phyloP scores from a whole-genome alignment of 2,797 vertebrate species.

The Coreius guichenoti region DNA sequence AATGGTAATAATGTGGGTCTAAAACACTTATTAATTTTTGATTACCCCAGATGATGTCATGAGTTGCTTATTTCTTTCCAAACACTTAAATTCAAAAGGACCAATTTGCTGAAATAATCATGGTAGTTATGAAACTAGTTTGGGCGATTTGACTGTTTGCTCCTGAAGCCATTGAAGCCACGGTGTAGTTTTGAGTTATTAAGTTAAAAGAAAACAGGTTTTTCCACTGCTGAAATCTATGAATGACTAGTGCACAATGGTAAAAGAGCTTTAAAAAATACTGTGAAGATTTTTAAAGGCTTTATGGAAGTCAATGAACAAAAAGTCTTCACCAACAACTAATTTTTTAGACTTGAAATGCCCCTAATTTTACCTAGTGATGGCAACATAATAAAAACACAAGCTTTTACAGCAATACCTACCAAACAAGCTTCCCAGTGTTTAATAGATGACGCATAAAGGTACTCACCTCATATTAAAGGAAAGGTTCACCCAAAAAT shows the following conservation, averaged over 20 bases:
- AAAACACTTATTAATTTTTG: conserved; percentile 18
- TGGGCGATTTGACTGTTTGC: conserved; percentile 8
- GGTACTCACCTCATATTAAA: conserved; percentile 1
- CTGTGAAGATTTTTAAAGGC: conserved; percentile 4
- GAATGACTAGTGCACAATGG: neutral
- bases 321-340: conserved; percentile 4
- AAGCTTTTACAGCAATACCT: conserved; percentile 20
- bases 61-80: neutral
- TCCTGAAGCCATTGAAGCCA: conserved; percentile 7
- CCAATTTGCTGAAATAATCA: conserved; percentile 3
- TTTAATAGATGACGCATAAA: neutral
- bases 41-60: conserved; percentile 24
- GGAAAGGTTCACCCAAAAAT: conserved; percentile 4
- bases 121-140: neutral
- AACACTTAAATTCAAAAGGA: conserved; percentile 13
- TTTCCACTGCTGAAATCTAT: conserved; percentile 30
- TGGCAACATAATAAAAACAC: conserved; percentile 40
- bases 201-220: neutral
- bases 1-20: conserved; percentile 34
- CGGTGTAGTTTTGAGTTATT: conserved; percentile 1
- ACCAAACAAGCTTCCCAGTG: conserved; percentile 19
- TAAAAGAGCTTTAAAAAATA: conserved; percentile 8
- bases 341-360: neutral
- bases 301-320: conserved; percentile 18
- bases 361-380: conserved; percentile 25